Evolutionary conservation across 2,113 vertebrate species (phyloP).

Genomic region (Porphyrio hochstetteri): DNA sequence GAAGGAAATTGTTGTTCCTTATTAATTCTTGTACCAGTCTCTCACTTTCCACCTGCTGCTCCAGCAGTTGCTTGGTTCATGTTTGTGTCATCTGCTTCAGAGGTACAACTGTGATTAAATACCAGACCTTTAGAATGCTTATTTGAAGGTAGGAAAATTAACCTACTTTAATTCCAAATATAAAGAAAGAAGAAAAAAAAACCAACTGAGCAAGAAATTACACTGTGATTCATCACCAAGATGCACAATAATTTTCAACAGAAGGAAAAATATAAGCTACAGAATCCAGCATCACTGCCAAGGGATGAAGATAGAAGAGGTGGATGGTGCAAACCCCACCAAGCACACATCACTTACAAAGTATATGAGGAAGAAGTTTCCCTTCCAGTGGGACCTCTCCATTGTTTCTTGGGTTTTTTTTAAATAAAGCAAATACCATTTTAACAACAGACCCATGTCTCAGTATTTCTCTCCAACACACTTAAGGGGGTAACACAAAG

Average conservation of each 20-base stretch:
- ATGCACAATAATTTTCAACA: neutral
- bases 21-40: neutral
- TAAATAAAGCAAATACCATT: neutral
- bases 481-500: neutral
- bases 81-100: neutral
- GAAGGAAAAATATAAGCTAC: neutral
- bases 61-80: neutral
- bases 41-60: neutral
- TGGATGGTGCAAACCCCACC: neutral
- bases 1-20: neutral
- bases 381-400: neutral
- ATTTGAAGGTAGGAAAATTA: neutral
- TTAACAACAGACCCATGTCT: neutral
- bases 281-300: neutral
- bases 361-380: neutral
- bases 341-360: neutral
- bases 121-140: neutral
- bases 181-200: too few relatives aligned
- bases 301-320: neutral
- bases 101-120: neutral
- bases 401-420: too few relatives aligned
- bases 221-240: neutral
- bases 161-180: neutral
- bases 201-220: neutral
- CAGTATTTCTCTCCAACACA: neutral